Evolutionary conservation across 2,113 vertebrate species (phyloP).

Genomic region (Electrona antarctica): DNA sequence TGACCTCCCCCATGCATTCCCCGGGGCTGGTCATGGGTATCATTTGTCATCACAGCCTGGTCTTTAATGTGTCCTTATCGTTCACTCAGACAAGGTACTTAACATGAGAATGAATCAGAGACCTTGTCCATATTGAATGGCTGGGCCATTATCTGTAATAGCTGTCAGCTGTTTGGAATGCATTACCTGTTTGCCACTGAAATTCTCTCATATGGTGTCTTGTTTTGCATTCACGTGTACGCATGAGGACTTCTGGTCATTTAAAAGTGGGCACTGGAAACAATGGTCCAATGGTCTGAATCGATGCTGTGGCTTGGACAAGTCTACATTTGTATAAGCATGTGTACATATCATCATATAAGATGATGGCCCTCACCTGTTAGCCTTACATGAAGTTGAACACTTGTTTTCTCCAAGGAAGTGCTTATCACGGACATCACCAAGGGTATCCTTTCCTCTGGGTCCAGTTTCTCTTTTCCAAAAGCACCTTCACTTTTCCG

Average conservation of each 20-base stretch:
- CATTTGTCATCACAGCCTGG: slow-evolving; percentile 46
- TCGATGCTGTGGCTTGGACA: slow-evolving; percentile 5
- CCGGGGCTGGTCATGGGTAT: slow-evolving; percentile 5
- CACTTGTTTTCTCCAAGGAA: slow-evolving; percentile 9
- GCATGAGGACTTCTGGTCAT: slow-evolving; percentile 12
- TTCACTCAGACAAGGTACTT: slow-evolving; percentile 57
- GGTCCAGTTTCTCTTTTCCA: not conserved
- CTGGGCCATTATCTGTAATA: slow-evolving; percentile 54
- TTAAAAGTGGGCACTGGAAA: slow-evolving; percentile 16
- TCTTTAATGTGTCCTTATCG: slow-evolving; percentile 58
- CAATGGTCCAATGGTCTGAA: not conserved
- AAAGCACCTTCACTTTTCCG: too few relatives aligned
- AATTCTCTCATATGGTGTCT: slow-evolving; percentile 20
- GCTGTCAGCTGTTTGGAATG: slow-evolving; percentile 61
- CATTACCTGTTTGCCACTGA: slow-evolving; percentile 28
- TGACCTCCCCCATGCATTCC: not conserved
- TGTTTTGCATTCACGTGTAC: slow-evolving; percentile 21
- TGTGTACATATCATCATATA: too few relatives aligned
- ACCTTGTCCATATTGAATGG: slow-evolving; percentile 51
- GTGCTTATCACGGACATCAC: slow-evolving; percentile 12
- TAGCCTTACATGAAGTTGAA: slow-evolving; percentile 26
- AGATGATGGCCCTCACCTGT: slow-evolving; percentile 16
- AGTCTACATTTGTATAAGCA: slow-evolving; percentile 14
- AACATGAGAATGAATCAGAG: slow-evolving; percentile 56
- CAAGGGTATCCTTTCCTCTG: slow-evolving; percentile 16